A percentile compares a stretch with the other conserved stretches of the same genome.
Evolutionary conservation across 2,113 vertebrate species (phyloP).

Genomic region (Notarius lentiginosus): DNA sequence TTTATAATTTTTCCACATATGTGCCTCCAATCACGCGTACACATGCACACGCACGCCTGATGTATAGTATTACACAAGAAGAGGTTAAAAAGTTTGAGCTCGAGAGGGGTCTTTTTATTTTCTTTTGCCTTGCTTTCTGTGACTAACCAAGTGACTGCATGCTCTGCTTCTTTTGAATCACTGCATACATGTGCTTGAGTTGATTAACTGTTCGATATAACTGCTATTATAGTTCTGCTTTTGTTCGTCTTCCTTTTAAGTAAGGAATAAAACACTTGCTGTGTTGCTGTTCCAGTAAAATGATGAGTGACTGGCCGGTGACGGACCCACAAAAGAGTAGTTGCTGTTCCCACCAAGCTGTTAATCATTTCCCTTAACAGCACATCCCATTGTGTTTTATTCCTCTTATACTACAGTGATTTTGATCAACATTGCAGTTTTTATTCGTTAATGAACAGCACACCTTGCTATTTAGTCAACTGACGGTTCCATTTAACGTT

Average conservation of each 20-base stretch:
- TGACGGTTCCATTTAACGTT: background rate
- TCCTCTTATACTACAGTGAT: background rate
- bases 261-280: background rate
- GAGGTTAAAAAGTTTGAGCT: background rate
- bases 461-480: background rate
- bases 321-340: background rate
- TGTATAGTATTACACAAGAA: background rate
- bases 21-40: background rate
- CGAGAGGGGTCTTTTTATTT: conserved; percentile 23
- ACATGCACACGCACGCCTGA: background rate
- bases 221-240: background rate
- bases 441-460: background rate
- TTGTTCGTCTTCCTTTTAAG: background rate
- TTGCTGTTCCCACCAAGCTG: background rate
- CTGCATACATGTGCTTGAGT: conserved; percentile 18
- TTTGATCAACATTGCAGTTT: background rate
- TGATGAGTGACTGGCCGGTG: background rate
- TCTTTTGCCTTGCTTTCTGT: conserved; percentile 32
- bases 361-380: background rate
- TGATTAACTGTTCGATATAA: background rate
- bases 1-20: conserved; percentile 1
- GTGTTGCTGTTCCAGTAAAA: conserved; percentile 2
- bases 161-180: conserved; percentile 34
- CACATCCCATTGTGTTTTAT: background rate
- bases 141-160: conserved; percentile 38